phyloP scores from a whole-genome alignment of 2,888 invertebrate genomes.

The Gerris lacustris region DNA sequence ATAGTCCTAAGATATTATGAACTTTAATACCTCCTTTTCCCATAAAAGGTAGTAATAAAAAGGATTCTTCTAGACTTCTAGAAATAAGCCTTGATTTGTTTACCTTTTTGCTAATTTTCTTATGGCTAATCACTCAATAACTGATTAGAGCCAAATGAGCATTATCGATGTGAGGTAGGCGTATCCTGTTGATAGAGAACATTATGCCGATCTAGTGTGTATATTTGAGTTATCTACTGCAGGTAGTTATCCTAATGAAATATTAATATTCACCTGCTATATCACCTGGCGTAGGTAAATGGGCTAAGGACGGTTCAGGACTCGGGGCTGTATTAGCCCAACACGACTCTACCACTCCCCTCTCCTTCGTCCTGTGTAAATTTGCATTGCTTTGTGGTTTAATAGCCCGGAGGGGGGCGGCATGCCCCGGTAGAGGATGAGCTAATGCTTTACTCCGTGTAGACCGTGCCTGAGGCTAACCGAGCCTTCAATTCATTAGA shows the following conservation, averaged over 20 bases:
- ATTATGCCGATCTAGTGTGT: neutral
- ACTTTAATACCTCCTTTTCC: too few species aligned
- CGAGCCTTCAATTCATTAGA: neutral
- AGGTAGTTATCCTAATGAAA: neutral
- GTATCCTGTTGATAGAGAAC: too few species aligned
- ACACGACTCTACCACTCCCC: neutral
- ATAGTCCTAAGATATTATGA: too few species aligned
- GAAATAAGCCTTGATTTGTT: too few species aligned
- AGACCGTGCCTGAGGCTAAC: neutral
- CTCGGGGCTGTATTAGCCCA: neutral
- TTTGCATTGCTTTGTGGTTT: slow-evolving; percentile 1
- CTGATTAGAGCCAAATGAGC: too few species aligned
- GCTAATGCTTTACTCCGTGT: neutral
- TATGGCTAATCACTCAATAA: too few species aligned
- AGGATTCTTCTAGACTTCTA: too few species aligned
- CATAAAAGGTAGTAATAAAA: too few species aligned
- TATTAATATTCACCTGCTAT: neutral
- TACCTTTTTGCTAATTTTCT: too few species aligned
- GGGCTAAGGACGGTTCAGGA: neutral
- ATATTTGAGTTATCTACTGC: neutral
- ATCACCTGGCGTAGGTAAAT: neutral
- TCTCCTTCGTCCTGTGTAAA: neutral
- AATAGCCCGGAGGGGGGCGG: neutral
- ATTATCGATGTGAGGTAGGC: too few species aligned
- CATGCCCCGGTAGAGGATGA: neutral